Conservation (phyloP, 1,140 invertebrate genomes). For the Apis florea region DNA sequence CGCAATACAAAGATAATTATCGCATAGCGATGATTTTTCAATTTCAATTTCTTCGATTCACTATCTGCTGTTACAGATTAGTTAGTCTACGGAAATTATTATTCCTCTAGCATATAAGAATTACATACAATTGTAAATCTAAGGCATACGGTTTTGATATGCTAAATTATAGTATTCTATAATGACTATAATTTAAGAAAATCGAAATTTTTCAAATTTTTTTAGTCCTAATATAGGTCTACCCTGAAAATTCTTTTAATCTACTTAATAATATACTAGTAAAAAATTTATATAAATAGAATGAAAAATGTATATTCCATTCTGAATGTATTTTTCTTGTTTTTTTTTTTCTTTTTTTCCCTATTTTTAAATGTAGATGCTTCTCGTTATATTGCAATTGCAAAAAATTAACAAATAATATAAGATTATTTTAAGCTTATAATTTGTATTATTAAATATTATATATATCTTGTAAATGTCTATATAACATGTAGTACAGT, state of each 20-base stretch:
- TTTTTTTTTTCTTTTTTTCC: conserved; percentile 12
- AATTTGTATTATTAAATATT: conserved; percentile 39
- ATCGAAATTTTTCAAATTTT: conserved; percentile 25
- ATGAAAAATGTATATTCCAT: conserved; percentile 35
- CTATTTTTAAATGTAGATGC: neutral
- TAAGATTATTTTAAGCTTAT: conserved; percentile 42
- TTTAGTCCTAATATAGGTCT: conserved; percentile 25
- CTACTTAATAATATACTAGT: conserved; percentile 51
- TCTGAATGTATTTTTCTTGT: neutral
- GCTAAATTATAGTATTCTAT: conserved; percentile 46
- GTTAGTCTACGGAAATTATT: neutral
- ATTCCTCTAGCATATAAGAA: conserved; percentile 18
- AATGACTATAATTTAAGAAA: conserved; percentile 30
- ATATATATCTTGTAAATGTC: conserved; percentile 22
- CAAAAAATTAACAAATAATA: conserved; percentile 27
- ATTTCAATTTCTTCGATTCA: neutral
- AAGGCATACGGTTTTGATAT: conserved; percentile 52
- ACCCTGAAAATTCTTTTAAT: conserved; percentile 40
- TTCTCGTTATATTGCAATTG: conserved; percentile 7
- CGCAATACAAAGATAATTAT: conserved; percentile 21
- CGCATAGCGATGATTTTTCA: neutral
- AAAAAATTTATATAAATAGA: conserved; percentile 65
- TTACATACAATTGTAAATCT: conserved; percentile 18
- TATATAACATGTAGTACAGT: conserved; percentile 22
- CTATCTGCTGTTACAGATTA: conserved; percentile 15